phyloP scores from a whole-genome alignment of 2,797 vertebrate species.

The Enoplosus armatus region DNA sequence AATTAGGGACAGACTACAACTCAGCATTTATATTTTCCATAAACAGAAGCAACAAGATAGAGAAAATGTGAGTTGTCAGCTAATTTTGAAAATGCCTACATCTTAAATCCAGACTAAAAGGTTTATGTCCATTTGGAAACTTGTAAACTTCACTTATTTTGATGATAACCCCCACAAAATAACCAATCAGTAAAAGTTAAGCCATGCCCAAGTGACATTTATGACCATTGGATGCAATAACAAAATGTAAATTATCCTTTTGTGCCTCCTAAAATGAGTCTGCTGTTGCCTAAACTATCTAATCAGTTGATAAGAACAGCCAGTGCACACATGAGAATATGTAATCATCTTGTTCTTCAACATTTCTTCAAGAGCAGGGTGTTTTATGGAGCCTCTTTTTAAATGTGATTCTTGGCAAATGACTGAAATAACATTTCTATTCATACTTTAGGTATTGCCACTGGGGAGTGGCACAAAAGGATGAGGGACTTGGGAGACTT shows the following conservation, averaged over 20 bases:
- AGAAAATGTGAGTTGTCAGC: conserved; percentile 38
- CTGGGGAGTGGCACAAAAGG: conserved; percentile 63
- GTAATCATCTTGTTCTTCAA: conserved; percentile 57
- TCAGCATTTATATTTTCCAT: conserved; percentile 8
- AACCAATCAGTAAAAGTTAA: conserved; percentile 37
- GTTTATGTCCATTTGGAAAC: conserved; percentile 36
- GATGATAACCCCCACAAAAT: conserved; percentile 16
- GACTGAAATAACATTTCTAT: conserved; percentile 68
- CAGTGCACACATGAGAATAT: conserved; percentile 49
- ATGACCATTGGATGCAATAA: conserved; percentile 42
- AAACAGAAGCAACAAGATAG: conserved; percentile 18
- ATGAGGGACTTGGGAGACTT: conserved; percentile 57
- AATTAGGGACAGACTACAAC: conserved; percentile 17
- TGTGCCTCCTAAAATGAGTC: conserved; percentile 53
- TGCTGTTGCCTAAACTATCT: conserved; percentile 54
- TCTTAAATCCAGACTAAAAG: conserved; percentile 22
- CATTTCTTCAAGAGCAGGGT: conserved; percentile 41
- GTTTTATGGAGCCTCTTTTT: conserved; percentile 42
- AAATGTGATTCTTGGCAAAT: conserved; percentile 54
- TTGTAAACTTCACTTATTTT: conserved; percentile 35
- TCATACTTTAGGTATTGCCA: conserved; percentile 52
- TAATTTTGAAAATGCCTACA: conserved; percentile 25
- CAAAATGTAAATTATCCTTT: conserved; percentile 53
- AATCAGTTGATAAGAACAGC: conserved; percentile 52
- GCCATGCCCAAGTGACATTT: conserved; percentile 34